Base-by-base conservation (phyloP, 2,888 invertebrate genomes). In the Gymnocheta viridis region DNA sequence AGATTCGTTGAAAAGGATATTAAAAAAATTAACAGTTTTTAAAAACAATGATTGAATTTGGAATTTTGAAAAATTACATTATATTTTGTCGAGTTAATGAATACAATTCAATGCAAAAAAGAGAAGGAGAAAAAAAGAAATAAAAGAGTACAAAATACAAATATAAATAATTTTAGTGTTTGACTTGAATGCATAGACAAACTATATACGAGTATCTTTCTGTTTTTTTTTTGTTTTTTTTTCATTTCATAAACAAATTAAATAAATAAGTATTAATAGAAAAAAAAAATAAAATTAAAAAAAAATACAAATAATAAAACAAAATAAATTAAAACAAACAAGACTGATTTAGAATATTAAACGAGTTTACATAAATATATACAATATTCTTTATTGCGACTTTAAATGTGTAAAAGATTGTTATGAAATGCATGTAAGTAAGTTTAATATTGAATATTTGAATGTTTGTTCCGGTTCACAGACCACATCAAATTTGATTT, bases 71-170 rank as follows among this genome's bases (percentile, higher is more conserved):
- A 82, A 72, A 73, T 76, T 79, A 56, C 29, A 60, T 81, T 85
- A 69, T 78, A 83, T 81, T 85, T 83, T 82, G 77, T 86, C 86
- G 85, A 74, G 79, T 79, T 86, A 35, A 88, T 88, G 89, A 88
- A 88, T 88, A 88, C 88, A 90, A 62, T 69, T 82, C 74, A 82
- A 82, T 82, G 81, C 74, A 82, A 54, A 69, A 89, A 88, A 89
- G 90, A 89, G 89, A 90, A 87, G 89, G 89, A 90, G 89, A 90
- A 90, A 81, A 51, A 89, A 89, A 90, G 89, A 90, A 90, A 90
- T 90, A 89, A 90, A 89, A 90, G 90, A 89, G 89, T 90, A 90
- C 88, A 90, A 82, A 76, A 89, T 90, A 89, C 90, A 90, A 90
- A 90, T 90, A 90, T 87, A 89, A 89, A 89, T 89, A 89, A 89